phyloP scores from a whole-genome alignment of 2,888 invertebrate genomes.

The Drosophila austrosaltans region DNA sequence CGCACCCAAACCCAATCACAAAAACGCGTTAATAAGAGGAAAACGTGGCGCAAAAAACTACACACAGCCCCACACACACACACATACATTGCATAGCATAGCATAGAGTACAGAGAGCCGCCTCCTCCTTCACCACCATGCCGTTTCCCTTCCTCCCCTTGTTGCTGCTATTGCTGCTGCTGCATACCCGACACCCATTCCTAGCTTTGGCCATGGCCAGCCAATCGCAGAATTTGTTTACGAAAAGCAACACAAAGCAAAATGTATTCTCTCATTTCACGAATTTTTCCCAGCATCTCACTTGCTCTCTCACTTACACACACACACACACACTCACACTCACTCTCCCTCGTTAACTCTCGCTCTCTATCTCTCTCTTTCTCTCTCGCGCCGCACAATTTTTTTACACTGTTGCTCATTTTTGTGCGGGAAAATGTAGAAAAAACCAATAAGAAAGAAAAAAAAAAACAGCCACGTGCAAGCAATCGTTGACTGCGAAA shows the following conservation, averaged over 20 bases:
- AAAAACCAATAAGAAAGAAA: slow-evolving; percentile 35
- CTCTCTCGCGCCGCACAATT: slow-evolving; percentile 66
- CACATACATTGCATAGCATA: slow-evolving; percentile 10
- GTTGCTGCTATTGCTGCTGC: too few species aligned
- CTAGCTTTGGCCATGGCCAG: slow-evolving; percentile 40
- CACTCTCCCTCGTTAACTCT: slow-evolving; percentile 30
- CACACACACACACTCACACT: slow-evolving; percentile 31
- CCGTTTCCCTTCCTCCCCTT: slow-evolving; percentile 23
- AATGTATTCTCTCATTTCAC: slow-evolving; percentile 63
- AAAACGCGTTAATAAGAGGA: slow-evolving; percentile 80
- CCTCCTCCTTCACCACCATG: slow-evolving; percentile 27
- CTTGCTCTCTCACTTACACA: slow-evolving; percentile 36
- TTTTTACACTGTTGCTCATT: slow-evolving; percentile 72
- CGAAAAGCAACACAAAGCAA: slow-evolving; percentile 81
- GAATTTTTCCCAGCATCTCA: slow-evolving; percentile 60
- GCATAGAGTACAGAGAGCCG: slow-evolving; percentile 13
- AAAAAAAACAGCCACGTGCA: slow-evolving; percentile 62
- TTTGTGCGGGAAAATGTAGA: slow-evolving; percentile 35
- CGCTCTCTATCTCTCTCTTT: slow-evolving; percentile 21
- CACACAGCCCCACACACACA: slow-evolving; percentile 45
- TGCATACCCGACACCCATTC: neutral
- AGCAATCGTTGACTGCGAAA: slow-evolving; percentile 30
- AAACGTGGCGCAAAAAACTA: slow-evolving; percentile 78
- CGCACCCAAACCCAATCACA: slow-evolving; percentile 80
- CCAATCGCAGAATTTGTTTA: slow-evolving; percentile 83